Conservation (phyloP, 1,140 invertebrate genomes). For the Liolophura sinensis region DNA sequence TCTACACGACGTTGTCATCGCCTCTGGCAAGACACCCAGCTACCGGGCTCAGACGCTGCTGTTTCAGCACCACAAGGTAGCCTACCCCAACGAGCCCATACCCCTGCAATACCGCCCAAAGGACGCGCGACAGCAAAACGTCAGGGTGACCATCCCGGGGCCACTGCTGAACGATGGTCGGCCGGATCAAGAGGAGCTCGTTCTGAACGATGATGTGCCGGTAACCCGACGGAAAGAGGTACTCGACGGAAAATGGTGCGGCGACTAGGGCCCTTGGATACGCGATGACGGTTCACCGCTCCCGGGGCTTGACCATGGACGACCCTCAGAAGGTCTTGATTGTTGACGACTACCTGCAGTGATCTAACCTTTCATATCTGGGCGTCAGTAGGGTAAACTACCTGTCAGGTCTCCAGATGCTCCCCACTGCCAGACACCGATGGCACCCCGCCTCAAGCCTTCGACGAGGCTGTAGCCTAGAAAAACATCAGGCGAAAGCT, state of each 20-base stretch:
- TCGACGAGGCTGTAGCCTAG: too few species aligned
- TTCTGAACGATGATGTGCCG: constrained; percentile 10
- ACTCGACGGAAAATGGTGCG: background rate
- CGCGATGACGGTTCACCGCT: constrained; percentile 7
- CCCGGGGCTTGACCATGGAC: constrained; percentile 10
- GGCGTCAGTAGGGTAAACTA: too few species aligned
- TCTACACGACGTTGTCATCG: too few species aligned
- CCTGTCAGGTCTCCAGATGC: background rate
- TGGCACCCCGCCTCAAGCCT: too few species aligned
- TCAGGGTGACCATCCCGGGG: constrained; percentile 3
- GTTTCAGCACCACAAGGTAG: constrained; percentile 8
- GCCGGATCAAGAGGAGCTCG: constrained; percentile 1
- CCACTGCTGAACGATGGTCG: too few species aligned
- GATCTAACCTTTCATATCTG: constrained; percentile 11
- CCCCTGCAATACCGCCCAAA: constrained; percentile 12
- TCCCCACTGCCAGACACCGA: too few species aligned
- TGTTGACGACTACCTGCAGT: constrained; percentile 14
- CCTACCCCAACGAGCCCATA: background rate
- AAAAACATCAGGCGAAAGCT: too few species aligned
- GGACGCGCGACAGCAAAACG: constrained; percentile 3
- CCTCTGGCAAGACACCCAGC: too few species aligned
- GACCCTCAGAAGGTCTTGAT: constrained; percentile 16
- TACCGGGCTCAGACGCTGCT: constrained; percentile 6
- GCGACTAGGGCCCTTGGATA: constrained; percentile 14
- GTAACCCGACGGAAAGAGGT: background rate